Conservation (phyloP, 2,113 vertebrate species). For the Heterotilapia buettikoferi region DNA sequence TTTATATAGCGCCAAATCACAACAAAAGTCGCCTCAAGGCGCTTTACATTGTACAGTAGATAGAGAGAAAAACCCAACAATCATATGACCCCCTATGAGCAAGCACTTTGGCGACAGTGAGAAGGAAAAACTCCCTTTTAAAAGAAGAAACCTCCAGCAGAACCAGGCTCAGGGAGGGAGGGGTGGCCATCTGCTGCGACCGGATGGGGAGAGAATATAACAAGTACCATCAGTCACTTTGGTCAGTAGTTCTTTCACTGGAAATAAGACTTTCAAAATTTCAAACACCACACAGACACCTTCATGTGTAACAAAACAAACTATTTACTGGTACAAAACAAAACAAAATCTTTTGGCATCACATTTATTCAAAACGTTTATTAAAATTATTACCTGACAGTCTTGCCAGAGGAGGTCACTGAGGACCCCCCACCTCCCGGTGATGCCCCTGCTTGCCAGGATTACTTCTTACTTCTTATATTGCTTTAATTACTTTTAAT, state of each 20-base stretch:
- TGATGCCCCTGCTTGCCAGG: neutral
- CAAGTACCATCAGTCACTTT: neutral
- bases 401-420: neutral
- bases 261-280: neutral
- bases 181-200: neutral
- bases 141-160: neutral
- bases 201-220: neutral
- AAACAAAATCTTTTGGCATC: neutral
- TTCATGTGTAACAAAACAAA: neutral
- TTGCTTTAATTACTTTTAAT: neutral
- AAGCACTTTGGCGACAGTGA: neutral
- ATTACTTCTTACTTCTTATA: neutral
- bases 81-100: rapidly evolving
- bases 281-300: neutral
- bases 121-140: neutral
- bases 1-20: rapidly evolving
- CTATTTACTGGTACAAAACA: neutral
- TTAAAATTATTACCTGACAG: neutral
- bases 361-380: neutral
- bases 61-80: neutral
- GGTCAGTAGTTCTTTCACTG: too few species aligned
- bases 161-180: neutral
- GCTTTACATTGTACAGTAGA: too few species aligned
- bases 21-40: neutral
- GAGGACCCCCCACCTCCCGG: rapidly evolving